These are phyloP conservation scores for Bombus balteatus DNA, from an alignment of 1,140 invertebrate genomes.

Conservation along the genomic window DNA sequence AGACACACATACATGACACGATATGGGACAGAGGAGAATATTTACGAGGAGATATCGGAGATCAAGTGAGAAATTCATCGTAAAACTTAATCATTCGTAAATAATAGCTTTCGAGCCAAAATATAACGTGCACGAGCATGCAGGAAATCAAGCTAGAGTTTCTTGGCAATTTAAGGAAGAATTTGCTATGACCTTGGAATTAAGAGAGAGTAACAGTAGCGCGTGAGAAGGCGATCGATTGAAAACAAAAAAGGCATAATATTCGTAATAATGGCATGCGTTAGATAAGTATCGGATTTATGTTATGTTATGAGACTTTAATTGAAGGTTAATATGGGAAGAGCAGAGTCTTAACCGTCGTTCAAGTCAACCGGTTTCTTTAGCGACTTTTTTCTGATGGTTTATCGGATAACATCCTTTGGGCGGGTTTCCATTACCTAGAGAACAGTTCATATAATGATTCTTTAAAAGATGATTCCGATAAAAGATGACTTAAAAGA, in stretches of 20 bases:
- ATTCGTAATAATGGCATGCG: neutral
- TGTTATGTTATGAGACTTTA: neutral
- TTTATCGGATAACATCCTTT: neutral
- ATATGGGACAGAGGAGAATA: constrained; percentile 93
- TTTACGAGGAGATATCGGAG: constrained; percentile 92
- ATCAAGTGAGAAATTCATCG: constrained; percentile 73
- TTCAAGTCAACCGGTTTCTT: neutral
- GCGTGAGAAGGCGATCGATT: neutral
- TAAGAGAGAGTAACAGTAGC: neutral
- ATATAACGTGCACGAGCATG: neutral
- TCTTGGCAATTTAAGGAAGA: neutral
- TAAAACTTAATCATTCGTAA: neutral
- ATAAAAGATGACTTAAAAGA: too few relatives aligned
- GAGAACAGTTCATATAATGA: too few relatives aligned
- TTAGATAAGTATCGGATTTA: neutral
- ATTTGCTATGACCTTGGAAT: neutral
- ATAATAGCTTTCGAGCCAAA: neutral
- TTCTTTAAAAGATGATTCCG: neutral
- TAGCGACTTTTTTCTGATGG: neutral
- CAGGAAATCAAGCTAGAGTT: neutral
- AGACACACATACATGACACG: constrained; percentile 89
- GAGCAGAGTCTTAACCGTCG: too few relatives aligned
- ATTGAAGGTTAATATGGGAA: neutral
- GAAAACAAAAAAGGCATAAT: neutral
- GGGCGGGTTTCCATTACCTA: neutral